Conservation (phyloP, 2,888 invertebrate genomes). For the Caradrina clavipalpis region DNA sequence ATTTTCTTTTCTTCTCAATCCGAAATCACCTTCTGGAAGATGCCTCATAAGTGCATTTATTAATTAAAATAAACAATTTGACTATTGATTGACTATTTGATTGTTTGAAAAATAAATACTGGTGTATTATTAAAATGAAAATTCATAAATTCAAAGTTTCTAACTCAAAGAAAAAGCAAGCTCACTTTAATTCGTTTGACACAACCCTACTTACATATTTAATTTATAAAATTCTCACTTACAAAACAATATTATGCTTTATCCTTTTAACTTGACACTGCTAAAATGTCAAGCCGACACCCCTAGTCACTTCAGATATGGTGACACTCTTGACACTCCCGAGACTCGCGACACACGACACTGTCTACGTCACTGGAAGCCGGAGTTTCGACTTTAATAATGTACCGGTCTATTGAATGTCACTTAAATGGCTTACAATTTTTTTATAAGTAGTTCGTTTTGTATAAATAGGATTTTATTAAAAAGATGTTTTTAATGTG, state of each 20-base stretch:
- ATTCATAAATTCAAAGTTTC: too few relatives aligned
- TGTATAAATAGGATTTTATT: too few relatives aligned
- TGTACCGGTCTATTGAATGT: conserved; percentile 22
- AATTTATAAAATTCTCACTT: conserved; percentile 2
- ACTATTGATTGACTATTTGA: too few relatives aligned
- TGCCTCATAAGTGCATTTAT: too few relatives aligned
- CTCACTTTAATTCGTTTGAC: neutral
- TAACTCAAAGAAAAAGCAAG: too few relatives aligned
- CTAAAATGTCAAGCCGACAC: conserved; percentile 12
- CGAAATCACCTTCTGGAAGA: too few relatives aligned
- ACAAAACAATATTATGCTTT: conserved; percentile 2
- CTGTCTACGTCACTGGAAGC: conserved; percentile 21
- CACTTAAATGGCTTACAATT: conserved; percentile 27
- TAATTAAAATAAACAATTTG: too few relatives aligned
- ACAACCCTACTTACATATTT: neutral
- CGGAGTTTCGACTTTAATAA: conserved; percentile 46
- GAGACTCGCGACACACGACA: conserved; percentile 27
- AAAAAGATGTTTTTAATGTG: too few relatives aligned
- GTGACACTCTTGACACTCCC: conserved; percentile 28
- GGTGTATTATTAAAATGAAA: too few relatives aligned
- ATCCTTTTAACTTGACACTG: conserved; percentile 9
- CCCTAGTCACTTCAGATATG: conserved; percentile 22
- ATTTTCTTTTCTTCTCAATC: too few relatives aligned
- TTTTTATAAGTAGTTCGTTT: neutral
- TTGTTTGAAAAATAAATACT: too few relatives aligned